phyloP scores from a whole-genome alignment of 2,888 invertebrate genomes.

The Acrobeloides nanus region DNA sequence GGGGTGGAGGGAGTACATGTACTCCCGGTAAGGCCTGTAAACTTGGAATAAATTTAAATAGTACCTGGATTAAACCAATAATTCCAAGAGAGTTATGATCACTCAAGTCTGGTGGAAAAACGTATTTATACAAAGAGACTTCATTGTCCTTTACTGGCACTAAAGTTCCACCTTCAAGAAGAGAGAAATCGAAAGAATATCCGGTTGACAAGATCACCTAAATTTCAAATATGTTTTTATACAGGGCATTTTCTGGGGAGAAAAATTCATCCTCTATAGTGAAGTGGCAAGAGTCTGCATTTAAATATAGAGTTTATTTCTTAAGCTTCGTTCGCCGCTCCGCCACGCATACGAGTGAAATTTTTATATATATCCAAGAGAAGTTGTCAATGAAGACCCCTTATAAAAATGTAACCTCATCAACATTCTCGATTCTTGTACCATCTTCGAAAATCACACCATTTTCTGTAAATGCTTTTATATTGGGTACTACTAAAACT shows the following conservation, averaged over 20 bases:
- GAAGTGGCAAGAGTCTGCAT: too few species aligned
- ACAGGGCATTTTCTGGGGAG: too few species aligned
- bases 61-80: slow-evolving; percentile 57
- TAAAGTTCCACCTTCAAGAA: slow-evolving; percentile 49
- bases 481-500: slow-evolving; percentile 35
- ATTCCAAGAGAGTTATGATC: slow-evolving; percentile 56
- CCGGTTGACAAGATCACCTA: slow-evolving; percentile 56
- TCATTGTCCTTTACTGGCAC: slow-evolving; percentile 33
- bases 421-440: slow-evolving; percentile 32
- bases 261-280: too few species aligned
- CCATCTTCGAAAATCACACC: slow-evolving; percentile 42
- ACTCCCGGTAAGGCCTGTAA: too few species aligned
- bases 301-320: too few species aligned
- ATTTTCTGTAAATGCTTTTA: slow-evolving; percentile 37
- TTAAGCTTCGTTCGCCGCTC: neutral
- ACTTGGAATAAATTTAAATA: too few species aligned
- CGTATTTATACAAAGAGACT: slow-evolving; percentile 55
- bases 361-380: too few species aligned
- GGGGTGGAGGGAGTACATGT: too few species aligned
- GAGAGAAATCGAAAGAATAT: slow-evolving; percentile 55
- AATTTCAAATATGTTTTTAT: too few species aligned
- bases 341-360: too few species aligned
- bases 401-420: slow-evolving; percentile 21
- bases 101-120: slow-evolving; percentile 26
- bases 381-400: neutral